phyloP scores from a whole-genome alignment of 2,888 invertebrate genomes.

The Eristalis pertinax region DNA sequence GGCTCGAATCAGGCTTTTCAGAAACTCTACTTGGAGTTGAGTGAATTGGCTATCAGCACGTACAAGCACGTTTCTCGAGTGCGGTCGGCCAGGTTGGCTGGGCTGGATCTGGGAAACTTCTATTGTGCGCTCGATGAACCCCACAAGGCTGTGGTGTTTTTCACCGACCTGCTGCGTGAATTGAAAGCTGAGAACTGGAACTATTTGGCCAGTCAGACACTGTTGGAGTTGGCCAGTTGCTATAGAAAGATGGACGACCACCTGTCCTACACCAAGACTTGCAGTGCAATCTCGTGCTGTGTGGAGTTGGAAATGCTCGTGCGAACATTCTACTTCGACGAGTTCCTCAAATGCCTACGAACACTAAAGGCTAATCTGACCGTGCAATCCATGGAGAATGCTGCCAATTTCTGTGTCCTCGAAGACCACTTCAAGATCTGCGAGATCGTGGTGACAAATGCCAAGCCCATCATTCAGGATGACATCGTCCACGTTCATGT shows the following conservation, averaged over 20 bases:
- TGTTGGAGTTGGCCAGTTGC: conserved; percentile 91
- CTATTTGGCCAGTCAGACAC: conserved; percentile 90
- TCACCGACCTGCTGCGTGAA: conserved; percentile 92
- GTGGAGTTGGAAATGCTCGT: conserved; percentile 88
- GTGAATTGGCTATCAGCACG: conserved; percentile 97
- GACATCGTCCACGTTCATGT: conserved; percentile 83
- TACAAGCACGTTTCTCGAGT: conserved; percentile 95
- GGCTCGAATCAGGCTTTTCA: conserved; percentile 94
- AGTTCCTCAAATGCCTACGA: conserved; percentile 88
- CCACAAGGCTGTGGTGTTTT: conserved; percentile 93
- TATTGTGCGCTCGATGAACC: conserved; percentile 93
- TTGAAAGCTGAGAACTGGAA: conserved; percentile 95
- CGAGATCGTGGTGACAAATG: conserved; percentile 77
- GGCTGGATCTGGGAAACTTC: conserved; percentile 93
- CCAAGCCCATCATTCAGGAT: conserved; percentile 81
- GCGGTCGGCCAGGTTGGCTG: conserved; percentile 92
- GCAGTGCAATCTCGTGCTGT: conserved; percentile 90
- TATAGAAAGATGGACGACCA: conserved; percentile 90
- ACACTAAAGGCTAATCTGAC: conserved; percentile 76
- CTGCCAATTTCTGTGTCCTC: conserved; percentile 79
- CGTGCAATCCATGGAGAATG: conserved; percentile 78
- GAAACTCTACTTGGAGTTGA: conserved; percentile 94
- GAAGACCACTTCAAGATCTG: conserved; percentile 82
- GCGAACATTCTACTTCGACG: conserved; percentile 90
- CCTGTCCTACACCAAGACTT: conserved; percentile 88